Conservation (phyloP, 2,888 invertebrate species). For the Eurytoma adleriae region DNA sequence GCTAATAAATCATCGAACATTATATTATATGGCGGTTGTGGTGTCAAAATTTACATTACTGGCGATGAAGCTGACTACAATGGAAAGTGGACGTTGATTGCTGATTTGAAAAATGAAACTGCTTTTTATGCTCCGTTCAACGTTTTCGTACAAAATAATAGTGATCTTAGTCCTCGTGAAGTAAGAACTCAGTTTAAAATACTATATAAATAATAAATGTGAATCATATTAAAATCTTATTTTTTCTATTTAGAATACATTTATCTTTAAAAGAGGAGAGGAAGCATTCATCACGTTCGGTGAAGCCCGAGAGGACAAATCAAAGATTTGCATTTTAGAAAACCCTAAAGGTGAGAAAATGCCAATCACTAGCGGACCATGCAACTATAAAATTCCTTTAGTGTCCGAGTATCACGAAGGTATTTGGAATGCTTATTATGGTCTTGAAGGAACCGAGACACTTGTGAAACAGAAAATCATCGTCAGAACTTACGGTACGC, state of each 20-base stretch:
- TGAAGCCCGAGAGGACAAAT: not conserved
- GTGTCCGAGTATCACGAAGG: constrained; percentile 65
- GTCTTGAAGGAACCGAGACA: constrained; percentile 50
- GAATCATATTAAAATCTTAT: too few species aligned
- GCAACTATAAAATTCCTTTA: constrained; percentile 58
- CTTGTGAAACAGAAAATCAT: constrained; percentile 54
- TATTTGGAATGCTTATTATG: constrained; percentile 66
- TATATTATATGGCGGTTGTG: constrained; percentile 30
- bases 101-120: constrained; percentile 43
- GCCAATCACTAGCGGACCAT: constrained; percentile 56
- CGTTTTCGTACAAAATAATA: constrained; percentile 22
- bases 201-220: too few species aligned
- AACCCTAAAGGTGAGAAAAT: constrained; percentile 63
- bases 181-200: constrained; percentile 31
- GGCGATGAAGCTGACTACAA: not conserved
- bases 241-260: not conserved
- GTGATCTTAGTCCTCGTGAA: constrained; percentile 7
- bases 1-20: not conserved
- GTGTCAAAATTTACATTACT: constrained; percentile 37
- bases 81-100: constrained; percentile 54
- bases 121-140: not conserved
- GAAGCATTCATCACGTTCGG: not conserved
- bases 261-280: constrained; percentile 43
- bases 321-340: constrained; percentile 61
- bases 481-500: constrained; percentile 63